Percentiles rank a stretch among this genome's conserved stretches.
phyloP scores from a whole-genome alignment of 2,797 vertebrate species.

The Phrynocephalus forsythii region DNA sequence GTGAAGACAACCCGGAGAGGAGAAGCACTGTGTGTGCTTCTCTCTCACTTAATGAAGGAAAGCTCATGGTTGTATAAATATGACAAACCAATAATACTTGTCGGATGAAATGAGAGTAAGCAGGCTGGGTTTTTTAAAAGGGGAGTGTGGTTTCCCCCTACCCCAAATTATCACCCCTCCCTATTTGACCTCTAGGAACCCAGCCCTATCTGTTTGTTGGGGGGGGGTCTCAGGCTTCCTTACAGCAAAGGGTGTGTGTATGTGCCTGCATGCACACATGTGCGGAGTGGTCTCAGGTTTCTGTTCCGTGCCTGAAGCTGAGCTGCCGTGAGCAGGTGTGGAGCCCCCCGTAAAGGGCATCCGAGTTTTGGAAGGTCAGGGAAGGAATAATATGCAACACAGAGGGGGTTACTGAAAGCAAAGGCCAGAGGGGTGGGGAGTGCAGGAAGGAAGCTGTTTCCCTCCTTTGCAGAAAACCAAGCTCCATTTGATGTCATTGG shows the following conservation, averaged over 20 bases:
- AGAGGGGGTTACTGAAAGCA: not conserved
- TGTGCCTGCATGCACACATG: not conserved
- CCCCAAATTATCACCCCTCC: not conserved
- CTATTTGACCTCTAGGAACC: not conserved
- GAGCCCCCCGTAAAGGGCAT: not conserved
- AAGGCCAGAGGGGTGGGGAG: conserved; percentile 22
- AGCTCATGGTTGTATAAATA: not conserved
- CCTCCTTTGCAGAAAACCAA: conserved; percentile 12
- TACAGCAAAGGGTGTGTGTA: not conserved
- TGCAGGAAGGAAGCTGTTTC: conserved; percentile 37
- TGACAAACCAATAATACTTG: not conserved
- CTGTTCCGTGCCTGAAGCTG: not conserved
- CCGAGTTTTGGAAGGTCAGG: not conserved
- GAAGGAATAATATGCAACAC: not conserved
- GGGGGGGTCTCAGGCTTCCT: not conserved
- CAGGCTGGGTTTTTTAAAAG: not conserved
- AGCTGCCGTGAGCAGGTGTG: conserved; percentile 26
- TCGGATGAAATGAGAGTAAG: not conserved
- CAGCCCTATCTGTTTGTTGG: not conserved
- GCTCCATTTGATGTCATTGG: not conserved
- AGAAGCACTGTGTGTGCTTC: not conserved
- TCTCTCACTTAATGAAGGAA: not conserved
- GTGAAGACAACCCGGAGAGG: no score
- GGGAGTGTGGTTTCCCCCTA: not conserved
- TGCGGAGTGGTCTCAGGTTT: not conserved